phyloP scores from a whole-genome alignment of 2,888 invertebrate species.

The Ochropleura plecta region DNA sequence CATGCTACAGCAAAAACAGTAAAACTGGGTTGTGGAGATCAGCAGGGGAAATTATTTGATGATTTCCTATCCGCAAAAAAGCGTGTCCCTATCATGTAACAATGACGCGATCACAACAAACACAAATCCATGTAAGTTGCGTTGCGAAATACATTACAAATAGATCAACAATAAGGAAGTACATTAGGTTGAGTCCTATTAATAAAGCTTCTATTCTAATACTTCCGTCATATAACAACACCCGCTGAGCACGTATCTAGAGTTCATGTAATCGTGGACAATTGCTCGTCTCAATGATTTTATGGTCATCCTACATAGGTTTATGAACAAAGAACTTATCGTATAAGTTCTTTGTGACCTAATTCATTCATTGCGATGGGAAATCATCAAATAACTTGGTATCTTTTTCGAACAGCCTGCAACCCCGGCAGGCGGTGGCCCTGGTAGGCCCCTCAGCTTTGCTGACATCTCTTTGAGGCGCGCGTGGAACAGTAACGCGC shows the following conservation, averaged over 20 bases:
- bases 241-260: constrained; percentile 8
- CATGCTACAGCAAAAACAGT: no score
- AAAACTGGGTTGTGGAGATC: no score
- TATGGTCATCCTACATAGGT: constrained; percentile 9
- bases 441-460: no score
- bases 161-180: constrained; percentile 31
- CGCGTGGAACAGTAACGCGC: no score
- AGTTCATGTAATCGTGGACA: constrained; percentile 26
- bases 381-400: no score
- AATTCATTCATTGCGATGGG: no score
- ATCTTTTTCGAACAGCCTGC: no score
- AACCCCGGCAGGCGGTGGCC: no score
- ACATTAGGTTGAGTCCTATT: constrained; percentile 37
- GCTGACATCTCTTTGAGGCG: no score
- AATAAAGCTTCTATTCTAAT: constrained; percentile 26
- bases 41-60: no score
- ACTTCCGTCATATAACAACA: constrained; percentile 34
- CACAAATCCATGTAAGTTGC: not conserved
- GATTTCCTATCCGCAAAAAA: not conserved
- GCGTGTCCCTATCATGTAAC: not conserved
- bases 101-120: not conserved
- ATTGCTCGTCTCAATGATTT: not conserved
- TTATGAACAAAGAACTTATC: no score
- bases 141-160: constrained; percentile 17
- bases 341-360: no score